phyloP scores from a whole-genome alignment of 1,140 invertebrate species.

The Drosophila asahinai region DNA sequence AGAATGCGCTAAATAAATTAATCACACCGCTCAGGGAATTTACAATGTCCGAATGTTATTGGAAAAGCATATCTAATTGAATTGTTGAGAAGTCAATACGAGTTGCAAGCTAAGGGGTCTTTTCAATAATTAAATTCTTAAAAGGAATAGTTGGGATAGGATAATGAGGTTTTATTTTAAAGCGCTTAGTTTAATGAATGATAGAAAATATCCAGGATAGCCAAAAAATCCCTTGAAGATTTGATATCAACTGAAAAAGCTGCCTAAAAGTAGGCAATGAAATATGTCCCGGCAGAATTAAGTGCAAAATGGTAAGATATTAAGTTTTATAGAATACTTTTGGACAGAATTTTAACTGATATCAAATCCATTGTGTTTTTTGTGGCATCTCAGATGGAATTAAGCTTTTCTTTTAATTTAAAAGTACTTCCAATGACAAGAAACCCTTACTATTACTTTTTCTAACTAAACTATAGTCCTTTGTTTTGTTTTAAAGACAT shows the following conservation, averaged over 20 bases:
- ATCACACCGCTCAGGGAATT: conserved; percentile 52
- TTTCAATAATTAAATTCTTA: not conserved
- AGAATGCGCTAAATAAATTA: conserved; percentile 67
- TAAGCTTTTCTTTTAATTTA: not conserved
- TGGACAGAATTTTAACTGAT: not conserved
- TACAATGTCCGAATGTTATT: conserved; percentile 50
- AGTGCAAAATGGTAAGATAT: not conserved
- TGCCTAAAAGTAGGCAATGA: not conserved
- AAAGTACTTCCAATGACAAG: not conserved
- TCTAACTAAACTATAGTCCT: not conserved
- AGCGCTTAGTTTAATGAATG: not conserved
- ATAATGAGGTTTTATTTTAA: not conserved
- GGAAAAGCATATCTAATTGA: conserved; percentile 36
- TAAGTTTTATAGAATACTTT: too few relatives aligned
- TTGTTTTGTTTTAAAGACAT: not conserved
- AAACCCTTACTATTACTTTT: not conserved
- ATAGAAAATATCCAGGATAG: not conserved
- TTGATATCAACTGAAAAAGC: too few relatives aligned
- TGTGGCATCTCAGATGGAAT: not conserved
- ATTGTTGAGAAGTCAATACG: conserved; percentile 21
- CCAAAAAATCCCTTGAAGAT: too few relatives aligned
- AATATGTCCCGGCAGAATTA: not conserved
- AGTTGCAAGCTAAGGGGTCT: not conserved
- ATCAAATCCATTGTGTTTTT: not conserved
- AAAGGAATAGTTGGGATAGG: not conserved